A percentile compares a stretch with the other conserved stretches of the same genome.
Evolutionary conservation across 2,888 invertebrate species (phyloP).

Genomic region (Cheilosia pagana): DNA sequence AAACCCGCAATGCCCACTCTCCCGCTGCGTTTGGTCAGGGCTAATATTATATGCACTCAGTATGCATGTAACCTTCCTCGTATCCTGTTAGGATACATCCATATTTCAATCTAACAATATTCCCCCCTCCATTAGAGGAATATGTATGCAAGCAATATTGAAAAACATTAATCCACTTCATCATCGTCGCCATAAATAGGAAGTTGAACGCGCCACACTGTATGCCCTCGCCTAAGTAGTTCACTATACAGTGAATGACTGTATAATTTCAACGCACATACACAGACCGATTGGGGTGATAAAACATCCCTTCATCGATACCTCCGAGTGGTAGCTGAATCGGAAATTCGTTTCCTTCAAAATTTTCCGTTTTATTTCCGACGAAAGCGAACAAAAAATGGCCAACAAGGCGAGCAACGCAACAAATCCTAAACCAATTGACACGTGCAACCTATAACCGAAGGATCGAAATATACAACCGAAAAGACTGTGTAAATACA

Average conservation of each 20-base stretch:
- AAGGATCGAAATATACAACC: constrained; percentile 39
- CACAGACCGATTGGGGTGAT: constrained; percentile 47
- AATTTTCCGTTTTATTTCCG: constrained; percentile 68
- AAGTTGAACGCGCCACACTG: constrained; percentile 50
- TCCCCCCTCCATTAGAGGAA: constrained; percentile 32
- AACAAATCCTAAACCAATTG: constrained; percentile 73
- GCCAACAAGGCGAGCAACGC: constrained; percentile 47
- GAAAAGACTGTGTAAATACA: constrained; percentile 40
- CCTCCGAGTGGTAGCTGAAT: constrained; percentile 21
- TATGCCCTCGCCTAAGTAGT: constrained; percentile 56
- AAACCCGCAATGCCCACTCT: too few relatives aligned
- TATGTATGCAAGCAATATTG: constrained; percentile 68
- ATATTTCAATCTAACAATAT: constrained; percentile 50
- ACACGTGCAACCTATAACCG: constrained; percentile 71
- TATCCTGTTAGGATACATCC: constrained; percentile 43
- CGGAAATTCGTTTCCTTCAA: constrained; percentile 63
- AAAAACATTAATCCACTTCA: constrained; percentile 71
- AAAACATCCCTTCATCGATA: constrained; percentile 64
- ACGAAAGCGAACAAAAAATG: constrained; percentile 10
- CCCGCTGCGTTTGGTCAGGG: too few relatives aligned
- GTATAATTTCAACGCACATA: constrained; percentile 54
- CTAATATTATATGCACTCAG: constrained; percentile 7
- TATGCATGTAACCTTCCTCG: constrained; percentile 52
- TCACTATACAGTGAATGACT: constrained; percentile 33
- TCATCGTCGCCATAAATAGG: constrained; percentile 64